Evolutionary conservation across 1,140 invertebrate genomes (phyloP), one percentile per base, ranked within the genome.

Genomic region (Danaus melanippus): DNA sequence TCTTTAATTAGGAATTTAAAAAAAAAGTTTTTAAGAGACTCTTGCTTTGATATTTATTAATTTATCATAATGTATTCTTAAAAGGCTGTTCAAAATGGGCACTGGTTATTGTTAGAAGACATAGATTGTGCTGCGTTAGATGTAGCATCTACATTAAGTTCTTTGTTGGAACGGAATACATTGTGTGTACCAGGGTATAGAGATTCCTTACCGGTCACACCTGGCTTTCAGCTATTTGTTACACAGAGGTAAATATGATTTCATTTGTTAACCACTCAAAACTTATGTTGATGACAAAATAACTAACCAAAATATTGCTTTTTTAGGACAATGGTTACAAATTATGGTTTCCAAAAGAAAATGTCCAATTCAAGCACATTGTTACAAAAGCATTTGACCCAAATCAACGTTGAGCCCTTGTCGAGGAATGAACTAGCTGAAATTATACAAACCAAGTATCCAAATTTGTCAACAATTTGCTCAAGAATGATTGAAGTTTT

Each of bases 31-130:
- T 1, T 32, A 32, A 8, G 21, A 4, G 6, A 32, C 21, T 32
- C 7, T 5, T 5, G 21, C 21, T 32, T 32, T 32, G 21, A 32
- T 32, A 32, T 32, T 32, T 32, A 32, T 32, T 32, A 12, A 53
- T 21, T 41, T 39, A n/a, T 1, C 43, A 11, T 9, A 47, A 12
- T 45, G 46, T 32, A 32, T 12, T 52, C 12, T 9, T 58, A 64
- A 42, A 52, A 95, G 90, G 97, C 96, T 55, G 93, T 99, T 6
- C 89, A 91, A 59, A 89, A 93, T 71, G 97, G 97, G 0, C 91
- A 94, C 74, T 98, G 98, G 96, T 84, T 99, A 45, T 84, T 99
- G 0, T 79, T 99, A 42, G 98, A 99, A 90, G 98, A 99, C 80
- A 92, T 99, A 55, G 97, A 99, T 75, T 92, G 92, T 66, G 97